Evolutionary conservation across 1,140 invertebrate genomes (phyloP).

Genomic region (Myzus persicae): DNA sequence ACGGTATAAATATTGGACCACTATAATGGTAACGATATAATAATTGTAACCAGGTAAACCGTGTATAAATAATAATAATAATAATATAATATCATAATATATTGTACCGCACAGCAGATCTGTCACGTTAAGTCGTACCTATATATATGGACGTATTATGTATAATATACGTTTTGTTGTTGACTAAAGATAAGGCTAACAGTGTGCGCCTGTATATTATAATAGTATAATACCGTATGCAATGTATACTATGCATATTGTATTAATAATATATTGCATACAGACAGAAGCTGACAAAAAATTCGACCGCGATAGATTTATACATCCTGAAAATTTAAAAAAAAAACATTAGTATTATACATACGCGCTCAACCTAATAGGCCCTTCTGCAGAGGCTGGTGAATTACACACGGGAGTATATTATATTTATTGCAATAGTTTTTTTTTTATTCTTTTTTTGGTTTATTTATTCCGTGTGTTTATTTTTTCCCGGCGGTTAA

Average conservation of each 20-base stretch:
- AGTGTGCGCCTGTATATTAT: neutral
- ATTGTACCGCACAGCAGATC: neutral
- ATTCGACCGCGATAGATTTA: neutral
- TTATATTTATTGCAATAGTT: neutral
- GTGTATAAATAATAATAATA: neutral
- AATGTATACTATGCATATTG: neutral
- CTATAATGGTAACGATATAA: neutral
- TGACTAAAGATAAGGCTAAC: neutral
- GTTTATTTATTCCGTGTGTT: neutral
- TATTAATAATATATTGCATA: neutral
- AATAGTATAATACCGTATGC: neutral
- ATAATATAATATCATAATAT: neutral
- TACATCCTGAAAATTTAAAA: slow-evolving; percentile 8
- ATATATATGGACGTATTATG: neutral
- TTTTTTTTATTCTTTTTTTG: neutral
- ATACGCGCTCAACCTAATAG: neutral
- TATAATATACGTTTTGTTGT: neutral
- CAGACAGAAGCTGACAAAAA: neutral
- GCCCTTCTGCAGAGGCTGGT: neutral
- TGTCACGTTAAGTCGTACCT: neutral
- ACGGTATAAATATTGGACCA: too few species aligned
- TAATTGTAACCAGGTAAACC: neutral
- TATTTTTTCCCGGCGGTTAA: neutral
- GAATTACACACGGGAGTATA: neutral
- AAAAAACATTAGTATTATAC: slow-evolving; percentile 10